These are phyloP conservation scores for Oopsacas minuta DNA, from an alignment of 37 sponge, comb jelly and placozoan species.

Conservation along the genomic window DNA sequence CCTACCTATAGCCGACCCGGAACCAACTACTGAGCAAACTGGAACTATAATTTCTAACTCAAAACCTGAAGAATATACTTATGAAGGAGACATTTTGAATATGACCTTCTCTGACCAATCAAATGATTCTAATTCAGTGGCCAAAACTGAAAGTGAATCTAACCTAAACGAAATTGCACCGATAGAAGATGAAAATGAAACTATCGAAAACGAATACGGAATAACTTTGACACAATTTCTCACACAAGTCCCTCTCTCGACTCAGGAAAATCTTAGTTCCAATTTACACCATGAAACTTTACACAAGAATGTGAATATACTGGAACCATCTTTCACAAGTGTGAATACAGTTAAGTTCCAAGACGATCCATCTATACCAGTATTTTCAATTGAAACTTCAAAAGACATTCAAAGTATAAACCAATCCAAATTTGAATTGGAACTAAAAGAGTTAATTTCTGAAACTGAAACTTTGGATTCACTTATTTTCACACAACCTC, in stretches of 20 bases:
- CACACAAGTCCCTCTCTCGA: neutral
- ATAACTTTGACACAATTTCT: slow-evolving; percentile 12
- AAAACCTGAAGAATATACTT: neutral
- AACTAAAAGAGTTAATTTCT: slow-evolving; percentile 5
- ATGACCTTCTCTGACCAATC: neutral
- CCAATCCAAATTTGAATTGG: slow-evolving; percentile 8
- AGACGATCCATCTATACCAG: neutral
- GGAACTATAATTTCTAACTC: neutral
- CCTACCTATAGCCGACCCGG: neutral
- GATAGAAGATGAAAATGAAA: no score
- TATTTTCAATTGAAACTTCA: neutral
- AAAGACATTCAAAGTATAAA: neutral
- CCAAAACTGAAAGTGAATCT: neutral
- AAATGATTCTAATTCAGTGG: neutral
- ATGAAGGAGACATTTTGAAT: neutral
- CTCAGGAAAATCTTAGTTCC: no score
- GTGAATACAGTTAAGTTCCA: neutral
- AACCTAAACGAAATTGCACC: no score
- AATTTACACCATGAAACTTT: neutral
- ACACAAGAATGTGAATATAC: neutral
- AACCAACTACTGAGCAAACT: neutral
- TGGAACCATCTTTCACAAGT: neutral
- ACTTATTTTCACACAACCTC: neutral
- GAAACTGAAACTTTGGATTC: slow-evolving; percentile 17
- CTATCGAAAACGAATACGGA: neutral